Conservation (phyloP, 2,888 invertebrate species). For the Stenodera caucasica region DNA sequence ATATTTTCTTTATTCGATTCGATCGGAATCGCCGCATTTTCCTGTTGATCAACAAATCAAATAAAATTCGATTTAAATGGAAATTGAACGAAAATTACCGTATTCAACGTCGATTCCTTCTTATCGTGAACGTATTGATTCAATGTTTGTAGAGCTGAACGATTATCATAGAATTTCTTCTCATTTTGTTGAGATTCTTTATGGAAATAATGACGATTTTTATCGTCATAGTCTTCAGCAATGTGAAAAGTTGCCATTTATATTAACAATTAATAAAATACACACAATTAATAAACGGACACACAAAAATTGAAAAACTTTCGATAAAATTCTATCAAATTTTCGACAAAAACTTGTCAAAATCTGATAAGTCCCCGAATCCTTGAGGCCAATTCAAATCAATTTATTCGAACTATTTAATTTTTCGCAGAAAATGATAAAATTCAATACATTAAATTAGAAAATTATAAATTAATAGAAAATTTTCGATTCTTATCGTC, state of each 20-base stretch:
- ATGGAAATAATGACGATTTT: slow-evolving; percentile 4
- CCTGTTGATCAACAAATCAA: not conserved
- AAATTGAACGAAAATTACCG: not conserved
- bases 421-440: no score
- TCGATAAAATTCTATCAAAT: no score
- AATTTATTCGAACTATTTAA: no score
- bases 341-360: no score
- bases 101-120: not conserved
- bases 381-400: no score
- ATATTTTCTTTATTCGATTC: slow-evolving; percentile 1
- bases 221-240: slow-evolving; percentile 40
- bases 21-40: not conserved
- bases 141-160: slow-evolving; percentile 11
- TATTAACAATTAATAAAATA: slow-evolving; percentile 4
- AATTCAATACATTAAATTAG: no score
- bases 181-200: not conserved
- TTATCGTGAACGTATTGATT: not conserved
- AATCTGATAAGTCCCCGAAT: no score
- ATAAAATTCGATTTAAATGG: no score
- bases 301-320: no score
- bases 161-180: not conserved
- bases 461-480: no score
- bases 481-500: no score
- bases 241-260: slow-evolving; percentile 43
- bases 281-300: not conserved